Percentiles rank a stretch among this genome's conserved stretches.
Conservation (phyloP, 2,113 vertebrate genomes). For the Spea multiplicata region DNA sequence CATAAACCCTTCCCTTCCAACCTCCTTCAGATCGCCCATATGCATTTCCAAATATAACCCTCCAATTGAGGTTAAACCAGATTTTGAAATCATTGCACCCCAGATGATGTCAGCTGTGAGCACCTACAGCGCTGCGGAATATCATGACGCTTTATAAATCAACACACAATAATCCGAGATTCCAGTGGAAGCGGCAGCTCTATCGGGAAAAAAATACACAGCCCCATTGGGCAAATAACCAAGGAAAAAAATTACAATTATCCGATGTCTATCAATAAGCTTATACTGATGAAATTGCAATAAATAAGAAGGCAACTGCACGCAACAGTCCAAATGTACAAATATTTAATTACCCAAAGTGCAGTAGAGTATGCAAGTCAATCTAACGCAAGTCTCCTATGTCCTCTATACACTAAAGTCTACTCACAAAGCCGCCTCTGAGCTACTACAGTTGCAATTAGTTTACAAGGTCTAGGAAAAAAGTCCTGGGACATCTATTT, state of each 20-base stretch:
- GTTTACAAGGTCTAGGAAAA: not conserved
- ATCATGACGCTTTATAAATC: too few species aligned
- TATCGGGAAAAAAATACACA: not conserved
- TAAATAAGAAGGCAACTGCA: constrained; percentile 60
- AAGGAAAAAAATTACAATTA: constrained; percentile 60
- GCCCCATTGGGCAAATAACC: not conserved
- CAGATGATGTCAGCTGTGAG: too few species aligned
- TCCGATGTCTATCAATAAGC: constrained; percentile 45
- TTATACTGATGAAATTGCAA: constrained; percentile 57
- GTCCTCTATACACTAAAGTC: not conserved
- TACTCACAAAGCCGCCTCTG: not conserved
- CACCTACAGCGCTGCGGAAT: too few species aligned
- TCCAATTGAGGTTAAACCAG: too few species aligned
- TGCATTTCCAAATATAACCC: too few species aligned
- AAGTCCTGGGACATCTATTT: not conserved
- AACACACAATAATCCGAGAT: too few species aligned
- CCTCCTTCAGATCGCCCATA: too few species aligned
- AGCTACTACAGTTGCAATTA: not conserved
- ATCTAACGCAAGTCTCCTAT: not conserved
- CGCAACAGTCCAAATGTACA: constrained; percentile 30
- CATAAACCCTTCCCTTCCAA: too few species aligned
- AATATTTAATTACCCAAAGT: constrained; percentile 17
- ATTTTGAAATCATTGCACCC: too few species aligned
- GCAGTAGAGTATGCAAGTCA: not conserved
- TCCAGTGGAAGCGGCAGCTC: too few species aligned